Evolutionary conservation across 2,113 vertebrate species (phyloP), one percentile per base, ranked within the genome.

Genomic region (Burhinus oedicnemus): DNA sequence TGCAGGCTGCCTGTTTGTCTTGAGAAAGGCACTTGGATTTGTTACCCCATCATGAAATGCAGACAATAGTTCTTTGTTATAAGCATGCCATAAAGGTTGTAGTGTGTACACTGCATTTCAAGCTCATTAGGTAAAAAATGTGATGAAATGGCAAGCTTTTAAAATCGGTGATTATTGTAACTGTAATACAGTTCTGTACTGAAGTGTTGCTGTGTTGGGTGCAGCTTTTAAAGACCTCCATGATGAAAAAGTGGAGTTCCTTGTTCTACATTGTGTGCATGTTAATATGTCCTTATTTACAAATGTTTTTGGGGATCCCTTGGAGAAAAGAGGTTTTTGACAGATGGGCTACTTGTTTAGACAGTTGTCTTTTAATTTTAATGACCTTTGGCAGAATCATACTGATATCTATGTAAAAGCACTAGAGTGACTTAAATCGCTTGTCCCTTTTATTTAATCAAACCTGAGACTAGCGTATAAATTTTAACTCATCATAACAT

Each of bases 321-420:
- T 16, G 34, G 87, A 91, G 92, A 83, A 97, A 76, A 87, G 15
- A 11, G 4, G 3, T 17, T 96, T 96, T 95, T 95, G 94, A 84
- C 61, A 90, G 92, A 79, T n/a, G 60, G 79, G 8, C 54, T 86
- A n/a, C 77, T 72, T 95, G 71, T 97, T 98, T 97, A 97, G 66
- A 83, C 77, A 93, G 89, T 93, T 96, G 71, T 95, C 95, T 91
- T 38, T 72, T 88, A 95, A 96, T 96, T 89, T 87, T 93, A 95
- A 86, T 96, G 89, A 87, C 75, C 78, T 51, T 78, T 97, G 91
- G 92, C 97, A 97, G 95, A 96, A 95, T 61, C 57, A 20, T 70
- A 60, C 49, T 12, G 2, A 27, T 79, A 40, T 36, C 55, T 96
- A 85, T 92, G 47, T 84, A 95, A 55, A 95, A 97, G 69, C 92